Evolutionary conservation across 1,140 invertebrate species (phyloP).

Genomic region (Idris sp.): DNA sequence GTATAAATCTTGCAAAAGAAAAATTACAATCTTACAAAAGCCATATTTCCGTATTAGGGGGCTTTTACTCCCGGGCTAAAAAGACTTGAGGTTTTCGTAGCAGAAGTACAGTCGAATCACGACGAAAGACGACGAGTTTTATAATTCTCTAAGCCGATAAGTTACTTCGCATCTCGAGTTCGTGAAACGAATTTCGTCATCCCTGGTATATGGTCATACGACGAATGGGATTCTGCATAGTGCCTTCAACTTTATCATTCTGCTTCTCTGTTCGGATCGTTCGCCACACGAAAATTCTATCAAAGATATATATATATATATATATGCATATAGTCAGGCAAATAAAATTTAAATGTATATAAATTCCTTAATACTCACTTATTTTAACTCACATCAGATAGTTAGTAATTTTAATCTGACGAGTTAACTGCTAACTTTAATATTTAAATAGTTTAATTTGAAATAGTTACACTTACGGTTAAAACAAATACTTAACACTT

Average conservation of each 20-base stretch:
- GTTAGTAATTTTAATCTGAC: no score
- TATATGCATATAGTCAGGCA: no score
- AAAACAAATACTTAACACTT: no score
- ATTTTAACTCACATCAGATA: no score
- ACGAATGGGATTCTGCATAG: conserved; percentile 23
- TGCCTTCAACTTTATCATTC: conserved; percentile 7
- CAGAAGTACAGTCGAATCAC: conserved; percentile 30
- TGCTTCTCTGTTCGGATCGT: neutral
- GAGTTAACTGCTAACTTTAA: no score
- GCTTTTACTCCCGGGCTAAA: conserved; percentile 24
- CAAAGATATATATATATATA: conserved; percentile 19
- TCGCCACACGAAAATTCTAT: conserved; percentile 26
- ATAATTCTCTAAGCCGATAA: conserved; percentile 59
- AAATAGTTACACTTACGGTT: no score
- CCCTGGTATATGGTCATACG: conserved; percentile 41
- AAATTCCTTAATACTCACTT: no score
- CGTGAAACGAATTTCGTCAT: conserved; percentile 55
- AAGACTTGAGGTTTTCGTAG: conserved; percentile 18
- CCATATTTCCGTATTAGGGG: conserved; percentile 48
- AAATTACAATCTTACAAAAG: conserved; percentile 22
- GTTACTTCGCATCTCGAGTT: conserved; percentile 44
- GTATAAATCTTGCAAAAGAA: conserved; percentile 14
- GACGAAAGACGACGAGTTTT: conserved; percentile 33
- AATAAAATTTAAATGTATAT: conserved; percentile 16
- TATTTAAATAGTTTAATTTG: no score